These are phyloP conservation scores for Cynaeus angustus DNA, from an alignment of 2,888 invertebrate species.

Conservation along the genomic window DNA sequence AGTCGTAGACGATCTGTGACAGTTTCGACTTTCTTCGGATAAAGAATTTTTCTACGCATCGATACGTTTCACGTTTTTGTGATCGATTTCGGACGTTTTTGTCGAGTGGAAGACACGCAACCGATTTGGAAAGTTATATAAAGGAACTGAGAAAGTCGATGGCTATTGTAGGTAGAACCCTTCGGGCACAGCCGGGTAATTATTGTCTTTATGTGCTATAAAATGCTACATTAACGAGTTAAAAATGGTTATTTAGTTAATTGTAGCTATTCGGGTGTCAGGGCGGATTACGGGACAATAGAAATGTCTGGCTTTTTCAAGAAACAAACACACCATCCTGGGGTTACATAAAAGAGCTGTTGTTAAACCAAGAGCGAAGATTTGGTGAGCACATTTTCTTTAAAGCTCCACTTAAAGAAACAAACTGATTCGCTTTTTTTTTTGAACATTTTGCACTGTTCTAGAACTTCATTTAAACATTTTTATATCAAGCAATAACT, in stretches of 20 bases:
- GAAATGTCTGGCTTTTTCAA: background rate
- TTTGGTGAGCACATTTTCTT: too few species aligned
- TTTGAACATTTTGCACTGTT: too few species aligned
- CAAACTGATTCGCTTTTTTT: too few species aligned
- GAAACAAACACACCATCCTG: too few species aligned
- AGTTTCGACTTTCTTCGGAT: slow-evolving; percentile 19
- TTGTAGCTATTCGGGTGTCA: slow-evolving; percentile 6
- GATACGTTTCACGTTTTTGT: background rate
- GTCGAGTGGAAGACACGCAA: slow-evolving; percentile 18
- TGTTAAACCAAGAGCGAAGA: too few species aligned
- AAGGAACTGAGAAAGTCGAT: slow-evolving; percentile 7
- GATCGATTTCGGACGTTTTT: slow-evolving; percentile 16
- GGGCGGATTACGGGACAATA: background rate
- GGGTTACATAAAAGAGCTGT: too few species aligned
- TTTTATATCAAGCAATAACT: too few species aligned
- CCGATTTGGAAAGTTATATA: slow-evolving; percentile 10
- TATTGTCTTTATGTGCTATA: slow-evolving; percentile 21
- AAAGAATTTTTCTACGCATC: slow-evolving; percentile 10
- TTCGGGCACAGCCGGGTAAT: slow-evolving; percentile 15
- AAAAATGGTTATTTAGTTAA: slow-evolving; percentile 17
- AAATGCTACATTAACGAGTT: slow-evolving; percentile 6
- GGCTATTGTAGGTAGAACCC: slow-evolving; percentile 11
- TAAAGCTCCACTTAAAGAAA: too few species aligned
- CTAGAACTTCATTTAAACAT: too few species aligned
- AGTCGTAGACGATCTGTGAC: slow-evolving; percentile 6